Conservation (phyloP, 2,113 vertebrate species). For the Noctilio leporinus region DNA sequence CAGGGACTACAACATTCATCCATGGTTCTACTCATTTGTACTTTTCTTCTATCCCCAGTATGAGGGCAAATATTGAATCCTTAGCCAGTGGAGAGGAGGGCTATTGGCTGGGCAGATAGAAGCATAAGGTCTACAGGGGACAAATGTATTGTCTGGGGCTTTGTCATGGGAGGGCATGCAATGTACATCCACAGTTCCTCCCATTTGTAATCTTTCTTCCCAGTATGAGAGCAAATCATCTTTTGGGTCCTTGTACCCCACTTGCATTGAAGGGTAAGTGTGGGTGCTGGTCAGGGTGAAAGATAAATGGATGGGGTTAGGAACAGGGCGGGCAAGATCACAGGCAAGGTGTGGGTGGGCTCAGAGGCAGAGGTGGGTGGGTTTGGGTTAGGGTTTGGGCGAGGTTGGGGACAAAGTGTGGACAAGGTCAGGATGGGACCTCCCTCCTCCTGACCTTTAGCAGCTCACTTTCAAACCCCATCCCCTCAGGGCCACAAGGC, state of each 20-base stretch:
- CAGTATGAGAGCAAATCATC: constrained; percentile 87
- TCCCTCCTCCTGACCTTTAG: not conserved
- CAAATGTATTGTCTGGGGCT: not conserved
- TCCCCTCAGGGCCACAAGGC: constrained; percentile 81
- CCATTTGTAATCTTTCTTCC: not conserved
- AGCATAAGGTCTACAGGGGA: not conserved
- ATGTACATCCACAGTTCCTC: not conserved
- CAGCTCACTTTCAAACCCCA: not conserved
- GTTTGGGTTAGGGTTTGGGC: not conserved
- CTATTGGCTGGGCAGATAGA: not conserved
- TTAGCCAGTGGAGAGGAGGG: not conserved
- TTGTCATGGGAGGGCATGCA: not conserved
- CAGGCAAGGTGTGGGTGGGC: not conserved
- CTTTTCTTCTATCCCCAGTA: not conserved
- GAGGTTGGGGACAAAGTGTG: not conserved
- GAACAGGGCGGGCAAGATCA: constrained; percentile 68
- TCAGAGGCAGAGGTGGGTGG: not conserved
- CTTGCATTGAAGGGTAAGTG: constrained; percentile 83
- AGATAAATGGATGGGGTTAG: not conserved
- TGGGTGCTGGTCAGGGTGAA: not conserved
- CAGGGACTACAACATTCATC: not conserved
- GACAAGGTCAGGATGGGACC: no score
- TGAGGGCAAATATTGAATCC: not conserved
- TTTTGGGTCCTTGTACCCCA: constrained; percentile 87
- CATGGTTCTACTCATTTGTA: not conserved